A percentile compares a stretch with the other conserved stretches of the same genome.
Conservation (phyloP, 2,888 invertebrate genomes). For the Drosophila robusta region DNA sequence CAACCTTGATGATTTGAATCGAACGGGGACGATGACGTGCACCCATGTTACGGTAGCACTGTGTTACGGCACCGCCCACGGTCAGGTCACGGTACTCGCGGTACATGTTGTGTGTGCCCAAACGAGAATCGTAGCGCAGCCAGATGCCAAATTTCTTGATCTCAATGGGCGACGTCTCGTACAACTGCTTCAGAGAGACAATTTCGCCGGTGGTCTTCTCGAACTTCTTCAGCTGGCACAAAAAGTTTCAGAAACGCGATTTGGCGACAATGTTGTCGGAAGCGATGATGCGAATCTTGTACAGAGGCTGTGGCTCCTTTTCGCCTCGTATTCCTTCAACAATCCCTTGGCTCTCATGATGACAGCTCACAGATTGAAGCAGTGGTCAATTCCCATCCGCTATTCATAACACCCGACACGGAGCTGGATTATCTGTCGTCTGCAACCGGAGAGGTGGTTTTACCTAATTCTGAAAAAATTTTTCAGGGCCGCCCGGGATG, state of each 20-base stretch:
- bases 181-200: constrained; percentile 94
- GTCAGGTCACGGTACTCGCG: constrained; percentile 99
- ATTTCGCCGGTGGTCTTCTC: constrained; percentile 99
- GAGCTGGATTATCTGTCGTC: too few species aligned
- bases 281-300: constrained; percentile 99
- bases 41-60: constrained; percentile 99
- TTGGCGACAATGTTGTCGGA: constrained; percentile 99
- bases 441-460: too few species aligned
- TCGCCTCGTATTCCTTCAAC: constrained; percentile 98
- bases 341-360: too few species aligned
- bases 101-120: constrained; percentile 99
- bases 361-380: too few species aligned
- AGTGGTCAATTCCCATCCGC: too few species aligned
- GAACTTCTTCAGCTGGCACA: constrained; percentile 98
- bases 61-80: constrained; percentile 98
- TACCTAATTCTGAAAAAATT: too few species aligned
- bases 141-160: constrained; percentile 99
- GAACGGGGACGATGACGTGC: constrained; percentile 98
- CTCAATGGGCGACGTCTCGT: constrained; percentile 96
- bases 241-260: constrained; percentile 99
- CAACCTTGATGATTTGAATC: constrained; percentile 98
- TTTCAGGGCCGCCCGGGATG: too few species aligned
- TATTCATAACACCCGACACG: too few species aligned
- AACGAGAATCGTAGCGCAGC: constrained; percentile 99
- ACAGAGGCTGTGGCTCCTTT: constrained; percentile 96